Conservation (phyloP, 2,113 vertebrate genomes). For the Amphiprion percula region DNA sequence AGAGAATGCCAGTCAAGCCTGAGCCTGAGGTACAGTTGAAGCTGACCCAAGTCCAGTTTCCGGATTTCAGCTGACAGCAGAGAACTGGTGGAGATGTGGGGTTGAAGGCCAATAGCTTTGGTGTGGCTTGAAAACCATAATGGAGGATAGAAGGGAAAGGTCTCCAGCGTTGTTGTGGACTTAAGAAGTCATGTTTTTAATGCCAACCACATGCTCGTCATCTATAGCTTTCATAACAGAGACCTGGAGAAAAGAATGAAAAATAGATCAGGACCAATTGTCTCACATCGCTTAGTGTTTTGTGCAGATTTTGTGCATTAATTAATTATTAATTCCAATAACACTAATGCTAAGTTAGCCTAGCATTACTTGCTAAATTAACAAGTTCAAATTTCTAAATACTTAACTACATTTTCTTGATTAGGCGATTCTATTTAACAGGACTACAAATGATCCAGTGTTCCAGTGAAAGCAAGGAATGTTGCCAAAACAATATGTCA, state of each 20-base stretch:
- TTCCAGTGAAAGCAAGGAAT: no score
- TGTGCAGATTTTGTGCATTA: no score
- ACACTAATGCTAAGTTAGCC: no score
- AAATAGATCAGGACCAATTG: not conserved
- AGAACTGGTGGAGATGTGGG: constrained; percentile 83
- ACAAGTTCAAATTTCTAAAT: no score
- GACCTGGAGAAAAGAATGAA: constrained; percentile 79
- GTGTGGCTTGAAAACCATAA: constrained; percentile 89
- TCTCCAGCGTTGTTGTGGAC: constrained; percentile 77
- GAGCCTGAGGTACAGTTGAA: constrained; percentile 67
- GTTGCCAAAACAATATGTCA: no score
- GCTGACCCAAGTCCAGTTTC: constrained; percentile 61
- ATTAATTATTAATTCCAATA: no score
- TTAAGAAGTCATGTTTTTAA: constrained; percentile 84
- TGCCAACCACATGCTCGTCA: constrained; percentile 90
- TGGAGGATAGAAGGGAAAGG: constrained; percentile 79
- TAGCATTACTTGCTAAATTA: no score
- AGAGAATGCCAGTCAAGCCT: constrained; percentile 85
- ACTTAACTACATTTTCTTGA: no score
- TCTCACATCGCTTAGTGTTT: no score
- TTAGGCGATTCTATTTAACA: no score
- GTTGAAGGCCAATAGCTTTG: constrained; percentile 91
- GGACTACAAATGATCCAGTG: no score
- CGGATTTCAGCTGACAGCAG: constrained; percentile 76
- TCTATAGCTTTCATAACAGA: constrained; percentile 91